A percentile compares a stretch with the other conserved stretches of the same genome.
Evolutionary conservation across 2,113 vertebrate species (phyloP).

Genomic region (Pseudorhombus dupliciocellatus): DNA sequence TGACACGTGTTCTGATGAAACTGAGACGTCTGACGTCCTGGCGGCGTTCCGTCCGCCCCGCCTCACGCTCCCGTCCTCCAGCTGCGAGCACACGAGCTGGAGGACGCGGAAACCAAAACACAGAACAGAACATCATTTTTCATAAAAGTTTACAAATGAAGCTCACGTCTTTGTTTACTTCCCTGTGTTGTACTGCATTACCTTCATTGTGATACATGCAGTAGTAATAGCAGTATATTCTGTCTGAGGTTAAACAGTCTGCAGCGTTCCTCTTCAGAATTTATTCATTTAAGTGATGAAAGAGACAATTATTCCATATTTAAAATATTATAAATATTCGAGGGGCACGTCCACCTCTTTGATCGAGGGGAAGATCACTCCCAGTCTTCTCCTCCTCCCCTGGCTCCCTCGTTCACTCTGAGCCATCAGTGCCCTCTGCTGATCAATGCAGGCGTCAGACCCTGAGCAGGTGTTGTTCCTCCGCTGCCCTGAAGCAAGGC

Average conservation of each 20-base stretch:
- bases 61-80: neutral
- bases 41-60: too few species aligned
- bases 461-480: neutral
- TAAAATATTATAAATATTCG: neutral
- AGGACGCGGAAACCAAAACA: neutral
- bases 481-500: neutral
- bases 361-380: too few species aligned
- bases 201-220: neutral
- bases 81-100: neutral
- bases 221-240: too few species aligned
- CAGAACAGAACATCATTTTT: neutral
- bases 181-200: neutral
- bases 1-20: neutral
- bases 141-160: neutral
- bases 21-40: neutral
- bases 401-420: constrained; percentile 11
- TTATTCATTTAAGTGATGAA: neutral
- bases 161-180: neutral
- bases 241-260: neutral
- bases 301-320: neutral
- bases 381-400: neutral
- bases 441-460: constrained; percentile 33
- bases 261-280: neutral
- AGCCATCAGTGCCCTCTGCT: constrained; percentile 67
- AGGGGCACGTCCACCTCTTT: too few species aligned